Evolutionary conservation across 2,113 vertebrate species (phyloP).

Genomic region (Microcebus griseorufus): DNA sequence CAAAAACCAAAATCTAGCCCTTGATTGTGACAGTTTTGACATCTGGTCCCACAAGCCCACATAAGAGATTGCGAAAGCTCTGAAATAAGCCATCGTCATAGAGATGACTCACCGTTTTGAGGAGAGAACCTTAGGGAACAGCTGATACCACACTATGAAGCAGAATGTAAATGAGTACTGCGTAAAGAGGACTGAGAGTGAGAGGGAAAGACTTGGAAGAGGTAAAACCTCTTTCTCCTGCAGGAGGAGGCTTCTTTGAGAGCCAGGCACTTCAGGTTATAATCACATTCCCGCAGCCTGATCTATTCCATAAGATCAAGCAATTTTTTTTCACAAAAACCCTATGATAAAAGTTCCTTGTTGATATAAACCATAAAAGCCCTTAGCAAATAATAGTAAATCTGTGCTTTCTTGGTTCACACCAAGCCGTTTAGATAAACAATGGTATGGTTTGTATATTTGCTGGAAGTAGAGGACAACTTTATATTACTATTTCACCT

Average conservation of each 20-base stretch:
- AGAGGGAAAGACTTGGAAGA: background rate
- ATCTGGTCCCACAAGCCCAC: background rate
- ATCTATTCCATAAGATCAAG: background rate
- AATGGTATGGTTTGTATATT: no score
- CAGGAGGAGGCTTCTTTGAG: background rate
- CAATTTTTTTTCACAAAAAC: background rate
- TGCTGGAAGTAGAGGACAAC: no score
- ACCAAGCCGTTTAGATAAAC: no score
- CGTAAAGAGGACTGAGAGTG: background rate
- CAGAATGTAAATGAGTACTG: background rate
- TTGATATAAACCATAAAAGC: no score
- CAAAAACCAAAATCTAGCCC: background rate
- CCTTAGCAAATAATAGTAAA: no score
- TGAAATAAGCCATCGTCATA: background rate
- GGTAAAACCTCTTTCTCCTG: background rate
- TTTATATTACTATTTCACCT: no score
- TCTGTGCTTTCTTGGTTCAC: no score
- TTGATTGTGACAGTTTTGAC: background rate
- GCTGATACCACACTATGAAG: background rate
- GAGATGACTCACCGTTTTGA: background rate
- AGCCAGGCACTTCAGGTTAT: background rate
- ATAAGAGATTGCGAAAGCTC: background rate
- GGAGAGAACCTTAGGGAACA: background rate
- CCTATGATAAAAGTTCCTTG: background rate
- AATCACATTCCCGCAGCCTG: background rate